These are phyloP conservation scores for Oxyteleia sp. DNA, from an alignment of 2,888 invertebrate species.

Conservation along the genomic window DNA sequence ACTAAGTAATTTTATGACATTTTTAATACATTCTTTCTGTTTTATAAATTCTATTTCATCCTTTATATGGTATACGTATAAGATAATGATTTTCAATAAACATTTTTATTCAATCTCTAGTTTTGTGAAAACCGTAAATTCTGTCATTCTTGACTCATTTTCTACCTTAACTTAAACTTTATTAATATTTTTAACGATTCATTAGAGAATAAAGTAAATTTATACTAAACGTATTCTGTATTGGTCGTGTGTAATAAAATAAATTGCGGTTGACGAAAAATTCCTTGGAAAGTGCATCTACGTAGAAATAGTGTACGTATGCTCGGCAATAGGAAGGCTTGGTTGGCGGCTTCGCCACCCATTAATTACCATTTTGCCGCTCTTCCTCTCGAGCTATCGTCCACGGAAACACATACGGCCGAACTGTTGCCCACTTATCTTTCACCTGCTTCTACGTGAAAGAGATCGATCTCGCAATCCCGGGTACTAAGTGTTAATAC, in stretches of 20 bases:
- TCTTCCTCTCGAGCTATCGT: constrained; percentile 64
- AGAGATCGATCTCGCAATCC: constrained; percentile 69
- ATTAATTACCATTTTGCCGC: constrained; percentile 64
- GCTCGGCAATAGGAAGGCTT: constrained; percentile 42
- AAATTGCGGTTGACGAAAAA: constrained; percentile 21
- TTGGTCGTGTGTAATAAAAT: constrained; percentile 5
- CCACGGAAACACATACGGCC: constrained; percentile 59
- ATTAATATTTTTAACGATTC: too few species aligned
- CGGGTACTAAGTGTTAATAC: constrained; percentile 58
- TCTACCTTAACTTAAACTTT: too few species aligned
- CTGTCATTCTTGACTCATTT: too few species aligned
- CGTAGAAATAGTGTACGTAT: constrained; percentile 23
- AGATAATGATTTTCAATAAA: too few species aligned
- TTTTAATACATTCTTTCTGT: too few species aligned
- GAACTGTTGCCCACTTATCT: constrained; percentile 67
- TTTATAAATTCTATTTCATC: too few species aligned
- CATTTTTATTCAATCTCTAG: too few species aligned
- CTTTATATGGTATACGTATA: too few species aligned
- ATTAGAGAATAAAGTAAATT: too few species aligned
- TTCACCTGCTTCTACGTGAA: constrained; percentile 70
- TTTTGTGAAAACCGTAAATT: too few species aligned
- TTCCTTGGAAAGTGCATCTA: constrained; percentile 28
- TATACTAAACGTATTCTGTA: too few species aligned
- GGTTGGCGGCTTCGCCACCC: constrained; percentile 36
- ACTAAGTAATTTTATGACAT: too few species aligned